Base-by-base conservation (phyloP, 1,140 invertebrate genomes). In the Psilanteris sp. region DNA sequence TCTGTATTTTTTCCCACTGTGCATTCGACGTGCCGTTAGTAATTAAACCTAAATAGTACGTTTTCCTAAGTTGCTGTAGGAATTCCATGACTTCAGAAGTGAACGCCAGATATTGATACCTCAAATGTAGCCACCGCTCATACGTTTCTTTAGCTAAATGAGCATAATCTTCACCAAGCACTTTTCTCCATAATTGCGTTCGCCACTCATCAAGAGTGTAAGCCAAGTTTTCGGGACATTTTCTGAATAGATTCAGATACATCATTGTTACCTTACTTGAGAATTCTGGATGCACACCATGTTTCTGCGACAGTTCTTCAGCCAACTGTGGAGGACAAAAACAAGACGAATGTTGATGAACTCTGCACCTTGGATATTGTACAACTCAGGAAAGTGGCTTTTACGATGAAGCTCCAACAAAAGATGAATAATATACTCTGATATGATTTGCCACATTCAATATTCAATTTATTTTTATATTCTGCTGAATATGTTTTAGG, bases 1-100 rank as follows among this genome's bases (percentile, higher is more conserved):
- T 90, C 27, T 91, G 86, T 15, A 96, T 90, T 87, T 96, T 96
- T 88, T 96, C 94, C 94, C 95, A 95, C 86, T 96, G 95, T 5
- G 94, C 92, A 27, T 92, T 90, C 11, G 94, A 95, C 1, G 94
- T 93, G 5, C 95, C 95, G 85, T 96, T 96, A 41, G 94, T 95
- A 79, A 95, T 94, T 59, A 96, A 86, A 34, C 92, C 94, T 57
- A 96, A 85, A 44, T 91, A 88, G 84, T 94, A 95, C 77, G 92
- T 91, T 80, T 92, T 89, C 73, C 91, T 90, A 41, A 95, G 88
- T 26, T 91, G 90, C 70, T 88, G 87, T 29, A 96, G 88, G 55
- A 96, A 88, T 26, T 90, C 86, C 68, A 91, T 86, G 31, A 93
- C 91, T 43, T 94, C 92, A 13, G 91, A 85, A 1, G 90, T 83